Base-by-base conservation (phyloP, 2,113 vertebrate genomes). In the Phainopepla nitens region DNA sequence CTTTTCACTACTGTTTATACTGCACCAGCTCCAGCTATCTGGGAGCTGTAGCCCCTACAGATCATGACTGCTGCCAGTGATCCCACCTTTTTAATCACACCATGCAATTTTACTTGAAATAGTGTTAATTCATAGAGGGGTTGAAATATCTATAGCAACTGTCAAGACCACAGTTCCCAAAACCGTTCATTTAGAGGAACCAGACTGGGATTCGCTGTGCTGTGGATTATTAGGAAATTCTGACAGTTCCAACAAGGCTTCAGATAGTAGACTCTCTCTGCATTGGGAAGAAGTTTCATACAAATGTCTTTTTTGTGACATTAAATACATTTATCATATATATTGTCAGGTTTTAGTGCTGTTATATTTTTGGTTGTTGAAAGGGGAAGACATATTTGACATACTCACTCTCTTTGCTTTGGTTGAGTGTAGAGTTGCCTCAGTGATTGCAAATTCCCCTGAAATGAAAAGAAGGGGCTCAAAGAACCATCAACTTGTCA, bases 71-170 rank as follows among this genome's bases (percentile, higher is more conserved):
- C 33, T 94, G 57, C 61, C 83, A 76, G 77, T 58, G 82, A 57
- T 85, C 31, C 84, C 84, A 82, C 85, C 90, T 93, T 93, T 88
- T 90, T 83, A 95, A 93, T 71, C 85, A 77, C 68, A 78, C 60
- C 24, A 13, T 57, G 61, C 36, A 64, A 51, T 66, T 90, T 83
- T 56, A 47, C 29, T 90, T 71, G 29, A 87, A 78, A 41, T 9
- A 86, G 31, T 44, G 39, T 56, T 58, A 77, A 73, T 88, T 82
- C 47, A 47, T 18, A 62, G 36, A 57, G 20, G 23, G 23, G 42
- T 93, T 93, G 44, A 91, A 81, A 31, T 70, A 94, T 65, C 84
- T 61, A 85, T 9, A 56, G 82, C 35, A 81, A 68, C 45, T 77
- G 27, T 54, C 29, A 82, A 73, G 39, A 56, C 33, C 36, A 58